These are phyloP conservation scores for Rhinopomastus cyanomelas DNA, from an alignment of 2,113 vertebrate species.

Conservation along the genomic window DNA sequence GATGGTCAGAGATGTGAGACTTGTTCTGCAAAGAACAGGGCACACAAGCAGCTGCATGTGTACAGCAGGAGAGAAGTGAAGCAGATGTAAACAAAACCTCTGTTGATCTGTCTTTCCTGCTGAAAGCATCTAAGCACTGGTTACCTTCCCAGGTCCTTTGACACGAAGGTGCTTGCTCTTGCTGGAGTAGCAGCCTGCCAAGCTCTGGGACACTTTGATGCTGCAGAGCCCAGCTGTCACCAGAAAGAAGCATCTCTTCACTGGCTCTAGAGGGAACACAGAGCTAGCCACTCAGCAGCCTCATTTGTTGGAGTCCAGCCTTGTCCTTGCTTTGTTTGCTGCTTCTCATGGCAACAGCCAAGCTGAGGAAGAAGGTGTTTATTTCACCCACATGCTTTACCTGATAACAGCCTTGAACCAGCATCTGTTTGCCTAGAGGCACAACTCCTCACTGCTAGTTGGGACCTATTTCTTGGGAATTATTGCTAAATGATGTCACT, in stretches of 20 bases:
- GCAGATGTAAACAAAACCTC: neutral
- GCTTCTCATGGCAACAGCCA: conserved; percentile 58
- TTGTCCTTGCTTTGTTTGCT: conserved; percentile 29
- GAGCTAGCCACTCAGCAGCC: neutral
- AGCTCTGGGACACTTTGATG: neutral
- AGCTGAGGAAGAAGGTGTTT: neutral
- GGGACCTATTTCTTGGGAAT: conserved; percentile 57
- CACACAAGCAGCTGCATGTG: neutral
- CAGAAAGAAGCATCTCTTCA: neutral
- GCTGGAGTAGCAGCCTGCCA: neutral
- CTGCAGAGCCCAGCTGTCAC: neutral
- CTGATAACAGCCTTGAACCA: conserved; percentile 44
- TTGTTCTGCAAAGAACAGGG: neutral
- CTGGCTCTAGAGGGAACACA: rapidly evolving
- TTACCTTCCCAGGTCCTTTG: neutral
- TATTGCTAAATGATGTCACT: conserved; percentile 53
- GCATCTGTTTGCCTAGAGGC: conserved; percentile 65
- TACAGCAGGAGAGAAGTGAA: neutral
- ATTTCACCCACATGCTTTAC: conserved; percentile 28
- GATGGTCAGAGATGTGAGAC: neutral
- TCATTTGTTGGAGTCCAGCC: neutral
- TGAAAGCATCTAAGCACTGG: neutral
- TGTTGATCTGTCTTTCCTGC: neutral
- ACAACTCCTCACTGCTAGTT: conserved; percentile 17
- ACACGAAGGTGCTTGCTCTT: neutral